These are phyloP conservation scores for Hirundo rustica DNA, from an alignment of 2,797 vertebrate genomes.

Conservation along the genomic window DNA sequence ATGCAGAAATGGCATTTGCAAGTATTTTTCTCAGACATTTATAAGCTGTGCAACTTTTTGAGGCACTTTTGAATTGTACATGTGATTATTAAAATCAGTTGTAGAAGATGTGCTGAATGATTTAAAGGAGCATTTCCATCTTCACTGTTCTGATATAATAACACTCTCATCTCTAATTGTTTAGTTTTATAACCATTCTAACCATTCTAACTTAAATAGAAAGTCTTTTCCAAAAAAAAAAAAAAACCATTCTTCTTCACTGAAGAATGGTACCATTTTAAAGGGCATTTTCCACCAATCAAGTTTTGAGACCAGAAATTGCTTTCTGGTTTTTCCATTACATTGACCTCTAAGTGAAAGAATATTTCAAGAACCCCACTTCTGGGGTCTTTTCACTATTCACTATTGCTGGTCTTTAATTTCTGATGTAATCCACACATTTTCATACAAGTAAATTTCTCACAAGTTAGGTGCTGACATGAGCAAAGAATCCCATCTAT, in stretches of 20 bases:
- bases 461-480: background rate
- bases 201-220: background rate
- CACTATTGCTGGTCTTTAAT: background rate
- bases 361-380: background rate
- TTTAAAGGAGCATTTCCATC: background rate
- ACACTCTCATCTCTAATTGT: background rate
- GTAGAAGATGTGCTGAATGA: background rate
- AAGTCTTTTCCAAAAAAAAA: background rate
- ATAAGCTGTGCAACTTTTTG: background rate
- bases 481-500: background rate
- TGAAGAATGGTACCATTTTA: background rate
- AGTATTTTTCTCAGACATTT: background rate
- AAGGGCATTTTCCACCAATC: background rate
- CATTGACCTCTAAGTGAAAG: background rate
- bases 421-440: background rate
- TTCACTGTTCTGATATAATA: background rate
- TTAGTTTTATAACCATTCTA: background rate
- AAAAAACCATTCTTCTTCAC: too few species aligned
- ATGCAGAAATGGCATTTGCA: background rate
- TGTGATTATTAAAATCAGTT: background rate
- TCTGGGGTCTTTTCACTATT: background rate
- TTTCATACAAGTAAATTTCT: background rate
- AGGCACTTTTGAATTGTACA: background rate
- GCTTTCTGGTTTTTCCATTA: background rate
- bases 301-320: background rate